Evolutionary conservation across 1,140 invertebrate species (phyloP).

Genomic region (Globodera rostochiensis): DNA sequence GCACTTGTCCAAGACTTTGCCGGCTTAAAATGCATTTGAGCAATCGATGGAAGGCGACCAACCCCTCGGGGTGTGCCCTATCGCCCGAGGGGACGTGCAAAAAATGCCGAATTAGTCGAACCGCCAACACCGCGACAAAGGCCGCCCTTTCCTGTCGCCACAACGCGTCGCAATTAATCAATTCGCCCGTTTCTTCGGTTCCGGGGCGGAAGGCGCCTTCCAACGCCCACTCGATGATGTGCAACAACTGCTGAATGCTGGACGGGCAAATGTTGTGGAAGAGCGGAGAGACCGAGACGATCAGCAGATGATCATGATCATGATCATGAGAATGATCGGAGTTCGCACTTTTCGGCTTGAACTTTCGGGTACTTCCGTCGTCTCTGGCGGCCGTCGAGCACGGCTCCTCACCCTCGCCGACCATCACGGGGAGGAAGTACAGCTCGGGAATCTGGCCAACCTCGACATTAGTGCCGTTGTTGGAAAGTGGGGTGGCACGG

Average conservation of each 20-base stretch:
- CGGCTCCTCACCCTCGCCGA: conserved; percentile 2
- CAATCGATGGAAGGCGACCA: conserved; percentile 39
- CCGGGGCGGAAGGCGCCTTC: conserved; percentile 66
- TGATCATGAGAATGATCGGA: neutral
- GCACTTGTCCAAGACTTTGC: conserved; percentile 28
- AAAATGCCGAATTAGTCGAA: conserved; percentile 39
- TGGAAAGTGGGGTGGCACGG: conserved; percentile 93
- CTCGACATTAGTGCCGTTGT: conserved; percentile 97
- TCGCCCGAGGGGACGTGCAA: conserved; percentile 12
- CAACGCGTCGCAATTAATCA: conserved; percentile 12
- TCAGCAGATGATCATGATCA: conserved; percentile 6
- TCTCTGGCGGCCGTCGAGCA: neutral
- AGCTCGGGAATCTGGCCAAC: conserved; percentile 94
- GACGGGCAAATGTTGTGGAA: conserved; percentile 2
- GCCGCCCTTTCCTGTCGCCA: conserved; percentile 50
- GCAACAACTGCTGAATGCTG: neutral
- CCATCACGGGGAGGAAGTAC: conserved; percentile 78
- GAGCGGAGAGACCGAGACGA: neutral
- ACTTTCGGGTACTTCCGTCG: neutral
- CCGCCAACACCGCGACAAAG: conserved; percentile 47
- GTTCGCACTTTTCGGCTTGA: neutral
- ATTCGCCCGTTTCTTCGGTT: neutral
- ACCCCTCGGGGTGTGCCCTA: conserved; percentile 32
- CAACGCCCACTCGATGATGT: conserved; percentile 77
- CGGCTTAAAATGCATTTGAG: conserved; percentile 37